phyloP scores from a whole-genome alignment of 2,797 vertebrate genomes.

The Apodemus agrarius region DNA sequence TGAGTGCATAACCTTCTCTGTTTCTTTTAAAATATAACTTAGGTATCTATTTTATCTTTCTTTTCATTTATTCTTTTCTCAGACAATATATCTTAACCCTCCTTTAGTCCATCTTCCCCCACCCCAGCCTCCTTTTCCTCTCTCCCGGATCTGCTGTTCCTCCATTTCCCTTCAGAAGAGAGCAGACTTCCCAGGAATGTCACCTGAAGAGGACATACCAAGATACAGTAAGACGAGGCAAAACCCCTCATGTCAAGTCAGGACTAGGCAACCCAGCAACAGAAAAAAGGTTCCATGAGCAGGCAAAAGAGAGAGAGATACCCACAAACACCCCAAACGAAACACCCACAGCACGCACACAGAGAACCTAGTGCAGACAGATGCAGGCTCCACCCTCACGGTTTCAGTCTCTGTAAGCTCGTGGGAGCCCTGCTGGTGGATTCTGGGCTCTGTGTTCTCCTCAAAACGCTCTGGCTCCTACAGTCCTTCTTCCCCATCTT shows the following conservation, averaged over 20 bases:
- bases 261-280: not conserved
- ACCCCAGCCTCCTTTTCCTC: too few species aligned
- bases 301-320: not conserved
- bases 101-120: not conserved
- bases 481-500: not conserved
- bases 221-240: not conserved
- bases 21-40: not conserved
- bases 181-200: not conserved
- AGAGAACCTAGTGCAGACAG: not conserved
- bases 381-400: not conserved
- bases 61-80: not conserved
- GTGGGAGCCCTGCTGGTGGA: not conserved
- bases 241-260: not conserved
- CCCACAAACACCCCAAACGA: not conserved
- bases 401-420: not conserved
- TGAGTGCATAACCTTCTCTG: not conserved
- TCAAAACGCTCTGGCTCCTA: not conserved
- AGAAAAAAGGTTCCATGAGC: not conserved
- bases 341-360: not conserved
- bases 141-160: not conserved
- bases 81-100: not conserved
- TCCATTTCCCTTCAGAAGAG: not conserved
- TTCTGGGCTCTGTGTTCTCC: not conserved
- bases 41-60: not conserved
- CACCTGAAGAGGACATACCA: not conserved